These are phyloP conservation scores for Chelon labrosus DNA, from an alignment of 2,797 vertebrate species.

Conservation along the genomic window DNA sequence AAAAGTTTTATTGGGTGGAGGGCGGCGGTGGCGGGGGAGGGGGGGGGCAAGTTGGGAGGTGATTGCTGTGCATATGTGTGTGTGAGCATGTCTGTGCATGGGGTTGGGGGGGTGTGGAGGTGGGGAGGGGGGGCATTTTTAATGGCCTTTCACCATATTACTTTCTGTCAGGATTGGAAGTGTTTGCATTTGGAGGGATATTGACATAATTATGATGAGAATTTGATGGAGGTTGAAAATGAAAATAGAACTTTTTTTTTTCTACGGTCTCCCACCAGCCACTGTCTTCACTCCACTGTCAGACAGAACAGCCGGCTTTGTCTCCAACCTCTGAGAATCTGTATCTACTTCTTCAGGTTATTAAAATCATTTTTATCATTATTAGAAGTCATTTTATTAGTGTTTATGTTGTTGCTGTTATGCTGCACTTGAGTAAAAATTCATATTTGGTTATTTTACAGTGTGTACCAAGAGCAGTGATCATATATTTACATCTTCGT, in stretches of 20 bases:
- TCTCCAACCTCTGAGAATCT: constrained; percentile 24
- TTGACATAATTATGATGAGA: constrained; percentile 83
- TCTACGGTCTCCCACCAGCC: constrained; percentile 21
- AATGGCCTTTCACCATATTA: constrained; percentile 81
- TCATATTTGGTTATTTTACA: too few species aligned
- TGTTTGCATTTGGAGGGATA: constrained; percentile 80
- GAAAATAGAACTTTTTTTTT: constrained; percentile 54
- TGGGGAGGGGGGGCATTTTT: constrained; percentile 73
- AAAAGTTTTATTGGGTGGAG: constrained; percentile 85
- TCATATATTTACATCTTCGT: too few species aligned
- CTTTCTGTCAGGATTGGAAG: constrained; percentile 78
- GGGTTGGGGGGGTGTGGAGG: background rate
- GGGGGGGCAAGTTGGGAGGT: constrained; percentile 67
- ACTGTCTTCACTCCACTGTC: constrained; percentile 41
- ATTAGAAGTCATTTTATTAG: background rate
- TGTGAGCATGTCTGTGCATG: constrained; percentile 23
- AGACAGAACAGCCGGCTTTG: constrained; percentile 31
- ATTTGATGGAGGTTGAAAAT: constrained; percentile 81
- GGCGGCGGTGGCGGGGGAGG: constrained; percentile 59
- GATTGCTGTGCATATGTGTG: constrained; percentile 58
- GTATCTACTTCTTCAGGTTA: constrained; percentile 1
- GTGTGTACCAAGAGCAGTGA: too few species aligned
- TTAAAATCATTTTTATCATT: background rate
- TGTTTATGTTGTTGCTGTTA: background rate
- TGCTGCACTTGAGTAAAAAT: too few species aligned